Evolutionary conservation across 2,113 vertebrate genomes (phyloP).

Genomic region (Rhinoptilus africanus): DNA sequence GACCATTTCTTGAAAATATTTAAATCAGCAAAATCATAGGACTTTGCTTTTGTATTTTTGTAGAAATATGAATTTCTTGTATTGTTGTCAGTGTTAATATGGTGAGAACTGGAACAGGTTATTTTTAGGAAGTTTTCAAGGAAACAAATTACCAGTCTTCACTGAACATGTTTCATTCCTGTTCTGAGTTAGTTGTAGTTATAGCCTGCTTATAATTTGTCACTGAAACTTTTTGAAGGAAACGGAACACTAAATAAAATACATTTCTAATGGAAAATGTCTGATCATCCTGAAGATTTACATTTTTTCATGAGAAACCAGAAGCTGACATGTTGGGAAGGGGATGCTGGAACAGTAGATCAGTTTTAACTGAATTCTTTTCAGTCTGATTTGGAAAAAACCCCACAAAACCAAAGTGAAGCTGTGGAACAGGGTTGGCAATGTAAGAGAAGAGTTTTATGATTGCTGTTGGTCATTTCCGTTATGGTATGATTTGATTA

Average conservation of each 20-base stretch:
- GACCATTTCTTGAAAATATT: background rate
- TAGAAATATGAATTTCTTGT: background rate
- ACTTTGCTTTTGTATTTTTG: background rate
- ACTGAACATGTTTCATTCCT: background rate
- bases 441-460: background rate
- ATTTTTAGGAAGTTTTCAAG: background rate
- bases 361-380: background rate
- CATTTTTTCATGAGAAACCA: background rate
- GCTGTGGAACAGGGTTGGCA: background rate
- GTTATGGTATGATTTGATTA: accelerated
- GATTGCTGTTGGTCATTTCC: background rate
- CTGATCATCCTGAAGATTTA: background rate
- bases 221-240: background rate
- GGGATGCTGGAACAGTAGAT: background rate
- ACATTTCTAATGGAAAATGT: background rate
- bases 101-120: background rate
- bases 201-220: background rate
- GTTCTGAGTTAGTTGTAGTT: background rate
- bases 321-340: background rate
- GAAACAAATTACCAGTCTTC: background rate
- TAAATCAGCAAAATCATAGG: background rate
- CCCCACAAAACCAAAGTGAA: accelerated
- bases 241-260: background rate
- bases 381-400: background rate
- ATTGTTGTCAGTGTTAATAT: background rate